Evolutionary conservation across 2,888 invertebrate species (phyloP), one percentile per base, ranked within the genome.

Genomic region (Abscondita cerata): DNA sequence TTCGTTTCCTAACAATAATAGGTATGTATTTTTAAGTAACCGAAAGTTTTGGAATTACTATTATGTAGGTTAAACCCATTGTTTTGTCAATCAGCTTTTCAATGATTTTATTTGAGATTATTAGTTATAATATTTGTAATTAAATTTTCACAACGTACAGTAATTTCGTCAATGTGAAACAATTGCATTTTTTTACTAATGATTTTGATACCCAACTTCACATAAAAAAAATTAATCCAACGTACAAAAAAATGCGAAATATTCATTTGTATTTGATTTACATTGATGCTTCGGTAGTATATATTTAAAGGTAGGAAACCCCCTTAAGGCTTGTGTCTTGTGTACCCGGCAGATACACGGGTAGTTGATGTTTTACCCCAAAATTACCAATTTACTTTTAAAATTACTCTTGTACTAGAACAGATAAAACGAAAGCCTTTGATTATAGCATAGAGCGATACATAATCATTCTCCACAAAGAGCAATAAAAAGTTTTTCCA

Each of bases 171-270:
- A 40, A 40, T 40, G 15, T 40, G 13, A 8, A 8, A 40, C 15
- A 15, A 40, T 40, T 40, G 4, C 40, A 2, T 40, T 15, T 15
- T 15, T 40, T 12, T 15, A 15, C 40, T 13, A 15, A 40, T 40
- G 40, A 40, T 40, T 40, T 40, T 40, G 40, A 40, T 40, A 40
- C 40, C 40, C 12, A 40, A 40, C 40, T 3, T 40, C 40, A 40
- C 8, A 40, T 40, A 13, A 15, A 40, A 6, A 40, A 13, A 40
- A 40, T 15, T 40, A 40, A 13, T 40, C 13, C 15, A 40, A 40
- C 1, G 40, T 8, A 40, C 15, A 40, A 40, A 40, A 40, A 40
- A 15, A 15, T 40, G 40, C 40, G 40, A 40, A 40, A 40, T 40
- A 11, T 36, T 36, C 5, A 36, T 2, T 36, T 36, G 5, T 11